phyloP scores from a whole-genome alignment of 1,140 invertebrate genomes.

The Luehdorfia chinensis region DNA sequence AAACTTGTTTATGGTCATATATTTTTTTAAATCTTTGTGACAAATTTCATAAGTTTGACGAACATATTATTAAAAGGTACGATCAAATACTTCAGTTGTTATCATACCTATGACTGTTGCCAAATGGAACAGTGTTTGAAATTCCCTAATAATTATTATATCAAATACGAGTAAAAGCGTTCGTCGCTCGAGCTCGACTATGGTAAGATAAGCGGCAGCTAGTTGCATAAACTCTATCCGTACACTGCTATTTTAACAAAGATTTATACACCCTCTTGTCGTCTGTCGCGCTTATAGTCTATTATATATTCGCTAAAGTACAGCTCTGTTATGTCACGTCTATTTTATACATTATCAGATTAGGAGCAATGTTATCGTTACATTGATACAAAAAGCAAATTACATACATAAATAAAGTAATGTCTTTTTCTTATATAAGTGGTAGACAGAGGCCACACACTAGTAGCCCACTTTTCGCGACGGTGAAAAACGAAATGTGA shows the following conservation, averaged over 20 bases:
- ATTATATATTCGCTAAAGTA: slow-evolving; percentile 3
- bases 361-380: background rate
- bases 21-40: no score
- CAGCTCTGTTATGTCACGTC: background rate
- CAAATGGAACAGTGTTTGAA: background rate
- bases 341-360: background rate
- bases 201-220: slow-evolving; percentile 20
- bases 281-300: slow-evolving; percentile 17
- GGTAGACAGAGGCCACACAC: no score
- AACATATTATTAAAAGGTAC: no score
- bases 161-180: slow-evolving; percentile 2
- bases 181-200: background rate
- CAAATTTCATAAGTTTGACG: no score
- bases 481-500: no score
- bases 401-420: no score
- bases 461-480: no score
- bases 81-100: no score
- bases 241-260: slow-evolving; percentile 30
- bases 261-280: slow-evolving; percentile 30
- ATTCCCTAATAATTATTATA: slow-evolving; percentile 1
- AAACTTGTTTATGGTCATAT: no score
- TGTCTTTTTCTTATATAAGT: no score
- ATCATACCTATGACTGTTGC: no score
- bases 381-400: no score
- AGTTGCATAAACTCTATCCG: slow-evolving; percentile 27